Conservation (phyloP, 1,140 invertebrate genomes). For the Archegozetes longisetosus region DNA sequence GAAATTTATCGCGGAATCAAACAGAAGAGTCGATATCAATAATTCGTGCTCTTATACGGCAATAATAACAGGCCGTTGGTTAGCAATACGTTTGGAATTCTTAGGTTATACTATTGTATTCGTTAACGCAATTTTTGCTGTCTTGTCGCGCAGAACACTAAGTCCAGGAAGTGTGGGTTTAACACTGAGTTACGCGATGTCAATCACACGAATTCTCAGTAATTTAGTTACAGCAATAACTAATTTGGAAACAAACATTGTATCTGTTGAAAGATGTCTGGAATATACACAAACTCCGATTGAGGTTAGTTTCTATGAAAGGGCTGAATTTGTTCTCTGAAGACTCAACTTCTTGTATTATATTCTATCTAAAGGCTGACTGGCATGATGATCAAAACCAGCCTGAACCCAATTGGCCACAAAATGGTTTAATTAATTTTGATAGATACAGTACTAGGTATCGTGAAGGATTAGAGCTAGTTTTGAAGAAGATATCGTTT, state of each 20-base stretch:
- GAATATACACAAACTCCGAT: constrained; percentile 49
- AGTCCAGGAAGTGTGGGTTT: constrained; percentile 61
- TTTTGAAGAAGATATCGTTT: constrained; percentile 52
- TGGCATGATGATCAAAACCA: constrained; percentile 25
- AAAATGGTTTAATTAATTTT: constrained; percentile 55
- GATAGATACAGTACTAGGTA: constrained; percentile 59
- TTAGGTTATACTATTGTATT: constrained; percentile 23
- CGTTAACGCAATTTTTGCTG: constrained; percentile 65
- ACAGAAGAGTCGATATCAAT: constrained; percentile 36
- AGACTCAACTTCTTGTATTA: background rate
- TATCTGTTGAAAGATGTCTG: constrained; percentile 44
- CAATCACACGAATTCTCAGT: constrained; percentile 44
- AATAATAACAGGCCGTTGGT: constrained; percentile 25
- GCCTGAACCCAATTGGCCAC: constrained; percentile 56
- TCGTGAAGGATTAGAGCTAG: constrained; percentile 58
- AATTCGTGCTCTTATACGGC: constrained; percentile 31
- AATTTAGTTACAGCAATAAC: constrained; percentile 42
- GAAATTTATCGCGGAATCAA: constrained; percentile 28
- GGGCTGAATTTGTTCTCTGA: too few species aligned
- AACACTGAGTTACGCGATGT: constrained; percentile 71
- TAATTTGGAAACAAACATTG: constrained; percentile 46
- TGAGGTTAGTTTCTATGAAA: too few species aligned
- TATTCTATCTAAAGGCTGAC: background rate
- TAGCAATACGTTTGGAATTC: constrained; percentile 29
- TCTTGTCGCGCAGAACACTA: constrained; percentile 47